These are phyloP conservation scores for Apostichopus californicus DNA, from an alignment of 35 echinoderm and acorn worm genomes.

Conservation along the genomic window DNA sequence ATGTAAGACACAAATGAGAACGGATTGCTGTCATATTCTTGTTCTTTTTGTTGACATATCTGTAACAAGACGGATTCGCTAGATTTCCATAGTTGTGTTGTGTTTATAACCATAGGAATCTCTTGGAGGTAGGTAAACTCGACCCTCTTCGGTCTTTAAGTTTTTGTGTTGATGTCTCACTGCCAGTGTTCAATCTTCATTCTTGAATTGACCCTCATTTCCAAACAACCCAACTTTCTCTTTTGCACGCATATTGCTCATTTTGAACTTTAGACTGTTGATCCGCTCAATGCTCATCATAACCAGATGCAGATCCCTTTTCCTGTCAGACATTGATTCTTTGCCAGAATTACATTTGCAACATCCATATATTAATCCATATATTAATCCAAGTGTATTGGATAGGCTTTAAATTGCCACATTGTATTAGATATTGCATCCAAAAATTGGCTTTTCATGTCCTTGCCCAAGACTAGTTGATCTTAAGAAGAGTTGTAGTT, in stretches of 20 bases:
- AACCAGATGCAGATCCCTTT: not conserved
- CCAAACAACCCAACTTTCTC: slow-evolving; percentile 20
- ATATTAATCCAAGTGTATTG: not conserved
- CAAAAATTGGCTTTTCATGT: slow-evolving; percentile 43
- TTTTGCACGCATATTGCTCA: slow-evolving; percentile 24
- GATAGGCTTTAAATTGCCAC: slow-evolving; percentile 42
- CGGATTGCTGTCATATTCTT: too few relatives aligned
- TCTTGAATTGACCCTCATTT: not conserved
- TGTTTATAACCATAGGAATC: not conserved
- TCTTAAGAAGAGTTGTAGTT: not conserved
- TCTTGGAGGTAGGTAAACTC: slow-evolving; percentile 26
- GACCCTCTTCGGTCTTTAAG: slow-evolving; percentile 1
- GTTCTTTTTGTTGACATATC: not conserved
- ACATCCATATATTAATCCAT: not conserved
- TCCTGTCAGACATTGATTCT: not conserved
- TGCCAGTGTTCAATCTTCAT: too few relatives aligned
- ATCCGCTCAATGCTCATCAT: slow-evolving; percentile 6
- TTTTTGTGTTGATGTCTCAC: not conserved
- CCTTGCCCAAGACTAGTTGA: slow-evolving; percentile 14
- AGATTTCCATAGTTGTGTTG: not conserved
- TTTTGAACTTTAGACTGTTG: slow-evolving; percentile 20
- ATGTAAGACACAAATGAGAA: not conserved
- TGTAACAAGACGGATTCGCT: not conserved
- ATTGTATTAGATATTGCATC: slow-evolving; percentile 28
- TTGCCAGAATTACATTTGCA: not conserved